phyloP scores from a whole-genome alignment of 2,888 invertebrate species.

The Hydropsyche betteni region DNA sequence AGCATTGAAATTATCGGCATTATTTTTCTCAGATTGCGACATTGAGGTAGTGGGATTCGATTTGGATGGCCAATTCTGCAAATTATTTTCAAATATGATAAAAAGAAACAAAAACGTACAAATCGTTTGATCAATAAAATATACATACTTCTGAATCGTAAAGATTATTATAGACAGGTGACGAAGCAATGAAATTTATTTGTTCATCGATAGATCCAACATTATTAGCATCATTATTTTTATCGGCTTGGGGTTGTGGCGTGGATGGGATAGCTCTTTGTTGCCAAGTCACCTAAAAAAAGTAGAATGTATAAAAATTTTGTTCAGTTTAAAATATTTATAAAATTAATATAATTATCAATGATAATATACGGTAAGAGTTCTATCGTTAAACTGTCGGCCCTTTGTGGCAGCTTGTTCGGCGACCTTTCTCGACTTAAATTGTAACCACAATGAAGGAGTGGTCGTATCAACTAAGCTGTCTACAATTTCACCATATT shows the following conservation, averaged over 20 bases:
- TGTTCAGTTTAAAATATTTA: neutral
- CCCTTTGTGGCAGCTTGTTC: slow-evolving; percentile 82
- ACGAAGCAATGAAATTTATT: neutral
- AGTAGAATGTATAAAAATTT: neutral
- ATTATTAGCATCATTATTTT: slow-evolving; percentile 27
- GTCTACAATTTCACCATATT: slow-evolving; percentile 88
- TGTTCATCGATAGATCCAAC: neutral
- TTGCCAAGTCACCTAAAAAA: slow-evolving; percentile 36
- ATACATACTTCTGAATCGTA: slow-evolving; percentile 10
- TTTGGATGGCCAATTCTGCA: neutral
- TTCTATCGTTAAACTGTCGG: slow-evolving; percentile 70
- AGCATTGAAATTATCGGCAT: neutral
- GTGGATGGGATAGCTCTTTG: neutral
- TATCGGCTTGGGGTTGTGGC: slow-evolving; percentile 37
- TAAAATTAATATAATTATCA: neutral
- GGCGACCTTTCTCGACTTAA: slow-evolving; percentile 79
- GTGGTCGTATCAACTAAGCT: slow-evolving; percentile 75
- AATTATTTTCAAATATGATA: neutral
- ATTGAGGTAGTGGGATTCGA: neutral
- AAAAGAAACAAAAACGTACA: neutral
- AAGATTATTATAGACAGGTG: neutral
- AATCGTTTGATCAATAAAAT: neutral
- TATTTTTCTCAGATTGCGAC: neutral
- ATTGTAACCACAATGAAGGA: slow-evolving; percentile 80
- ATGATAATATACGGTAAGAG: slow-evolving; percentile 57